Evolutionary conservation across 1,140 invertebrate species (phyloP), one percentile per base, ranked within the genome.

Genomic region (Elysia chlorotica): DNA sequence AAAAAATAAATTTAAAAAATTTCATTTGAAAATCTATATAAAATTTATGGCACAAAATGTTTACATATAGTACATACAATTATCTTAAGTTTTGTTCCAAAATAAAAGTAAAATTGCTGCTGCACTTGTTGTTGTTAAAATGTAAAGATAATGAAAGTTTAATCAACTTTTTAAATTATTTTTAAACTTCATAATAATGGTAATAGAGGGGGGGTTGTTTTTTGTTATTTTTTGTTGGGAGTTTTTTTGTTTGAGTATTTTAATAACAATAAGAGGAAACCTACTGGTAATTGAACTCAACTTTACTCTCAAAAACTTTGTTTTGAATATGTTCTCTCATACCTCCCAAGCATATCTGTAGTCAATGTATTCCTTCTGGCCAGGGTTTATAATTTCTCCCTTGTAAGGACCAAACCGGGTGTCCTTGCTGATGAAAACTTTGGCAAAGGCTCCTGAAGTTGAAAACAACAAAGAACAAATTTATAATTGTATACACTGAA

Each of bases 281-380:
- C 25, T 21, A 19, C 21, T 41, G 10, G 10, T 5, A 66, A 31
- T 54, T 21, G 31, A 31, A 0, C 19, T 1, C 2, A 41, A 48
- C n/a, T 17, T 35, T 19, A n/a, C 21, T 33, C 4, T 31, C 63
- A 25, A 61, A 56, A 31, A 25, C 23, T 65, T 28, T 36, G 31
- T 30, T 17, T 19, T 31, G 10, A 67, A 35, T 25, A 31, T 41
- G 59, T 59, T 0, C 17, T 37, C 25, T 75, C 74, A 61, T 67
- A 82, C 81, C 69, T 82, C 78, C 81, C 81, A 82, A n/a, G 81
- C 78, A 78, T 67, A 82, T 74, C 81, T 77, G 61, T 76, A 82
- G 65, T 79, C 77, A 23, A 82, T 71, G 1, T 71, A 63, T 28
- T 67, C 71, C n/a, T 74, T 62, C 31, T 79, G 62, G 25, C 75